Percentiles rank a stretch among this genome's conserved stretches.
Conservation (phyloP, 2,888 invertebrate genomes). For the Rhagophthalmus giganteus region DNA sequence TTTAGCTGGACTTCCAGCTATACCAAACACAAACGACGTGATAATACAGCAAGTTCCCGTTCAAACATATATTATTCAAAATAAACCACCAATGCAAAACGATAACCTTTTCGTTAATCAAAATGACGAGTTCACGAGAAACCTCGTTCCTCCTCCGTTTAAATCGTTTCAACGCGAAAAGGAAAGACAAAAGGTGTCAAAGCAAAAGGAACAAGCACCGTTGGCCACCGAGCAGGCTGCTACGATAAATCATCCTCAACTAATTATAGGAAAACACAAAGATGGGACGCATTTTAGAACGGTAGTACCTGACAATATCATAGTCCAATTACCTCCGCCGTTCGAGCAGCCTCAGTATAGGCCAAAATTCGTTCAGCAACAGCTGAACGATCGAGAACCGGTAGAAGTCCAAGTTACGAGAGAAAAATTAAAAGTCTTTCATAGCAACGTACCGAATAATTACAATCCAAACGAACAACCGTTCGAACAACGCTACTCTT, state of each 20-base stretch:
- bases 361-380: slow-evolving; percentile 15
- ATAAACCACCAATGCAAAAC: slow-evolving; percentile 40
- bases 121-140: slow-evolving; percentile 55
- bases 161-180: slow-evolving; percentile 41
- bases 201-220: slow-evolving; percentile 34
- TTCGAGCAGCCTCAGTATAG: slow-evolving; percentile 41
- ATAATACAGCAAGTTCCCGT: slow-evolving; percentile 50
- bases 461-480: slow-evolving; percentile 32
- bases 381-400: slow-evolving; percentile 35
- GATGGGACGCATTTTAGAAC: slow-evolving; percentile 8
- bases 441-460: slow-evolving; percentile 43
- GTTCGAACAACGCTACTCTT: slow-evolving; percentile 3
- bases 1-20: slow-evolving; percentile 51
- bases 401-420: slow-evolving; percentile 52
- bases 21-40: slow-evolving; percentile 37
- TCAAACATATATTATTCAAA: slow-evolving; percentile 40
- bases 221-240: slow-evolving; percentile 31
- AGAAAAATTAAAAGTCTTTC: slow-evolving; percentile 52
- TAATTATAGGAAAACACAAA: slow-evolving; percentile 18
- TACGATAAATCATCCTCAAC: slow-evolving; percentile 29
- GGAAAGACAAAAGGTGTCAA: slow-evolving; percentile 22
- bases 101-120: slow-evolving; percentile 41
- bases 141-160: slow-evolving; percentile 57
- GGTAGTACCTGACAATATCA: slow-evolving; percentile 44
- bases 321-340: slow-evolving; percentile 49